Conservation (phyloP, 2,888 invertebrate genomes). For the Thecocarcelia acutangulata region DNA sequence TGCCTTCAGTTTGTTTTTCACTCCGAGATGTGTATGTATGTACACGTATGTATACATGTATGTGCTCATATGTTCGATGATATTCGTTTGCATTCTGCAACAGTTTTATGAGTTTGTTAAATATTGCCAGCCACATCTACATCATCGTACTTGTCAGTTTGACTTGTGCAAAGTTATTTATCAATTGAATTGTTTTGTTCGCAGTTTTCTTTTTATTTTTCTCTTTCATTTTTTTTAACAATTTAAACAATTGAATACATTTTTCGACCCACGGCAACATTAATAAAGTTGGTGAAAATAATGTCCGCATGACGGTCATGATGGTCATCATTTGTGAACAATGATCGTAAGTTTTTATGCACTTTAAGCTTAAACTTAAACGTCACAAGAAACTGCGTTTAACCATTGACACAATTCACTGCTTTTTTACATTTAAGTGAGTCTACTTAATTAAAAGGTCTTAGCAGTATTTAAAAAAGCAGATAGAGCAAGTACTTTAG, state of each 20-base stretch:
- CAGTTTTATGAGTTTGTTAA: conserved; percentile 26
- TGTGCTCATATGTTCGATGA: too few species aligned
- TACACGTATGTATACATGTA: neutral
- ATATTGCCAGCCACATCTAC: conserved; percentile 12
- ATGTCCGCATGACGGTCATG: conserved; percentile 35
- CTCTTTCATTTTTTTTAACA: conserved; percentile 2
- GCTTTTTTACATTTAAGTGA: too few species aligned
- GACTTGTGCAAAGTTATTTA: conserved; percentile 58
- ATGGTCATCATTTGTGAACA: conserved; percentile 36
- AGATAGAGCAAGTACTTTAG: too few species aligned
- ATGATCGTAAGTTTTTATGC: neutral
- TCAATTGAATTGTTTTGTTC: conserved; percentile 58
- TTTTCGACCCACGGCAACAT: conserved; percentile 27
- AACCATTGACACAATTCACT: too few species aligned
- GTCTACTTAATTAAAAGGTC: too few species aligned
- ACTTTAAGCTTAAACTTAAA: too few species aligned
- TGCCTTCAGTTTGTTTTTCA: neutral
- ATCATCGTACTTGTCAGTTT: conserved; percentile 33
- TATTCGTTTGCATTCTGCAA: conserved; percentile 13
- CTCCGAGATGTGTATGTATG: neutral
- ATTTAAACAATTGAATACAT: conserved; percentile 48
- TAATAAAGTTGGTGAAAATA: conserved; percentile 30
- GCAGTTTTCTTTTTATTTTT: neutral
- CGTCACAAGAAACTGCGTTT: too few species aligned
- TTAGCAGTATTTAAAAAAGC: too few species aligned